phyloP scores from a whole-genome alignment of 1,140 invertebrate species.

The Scylla paramamosain region DNA sequence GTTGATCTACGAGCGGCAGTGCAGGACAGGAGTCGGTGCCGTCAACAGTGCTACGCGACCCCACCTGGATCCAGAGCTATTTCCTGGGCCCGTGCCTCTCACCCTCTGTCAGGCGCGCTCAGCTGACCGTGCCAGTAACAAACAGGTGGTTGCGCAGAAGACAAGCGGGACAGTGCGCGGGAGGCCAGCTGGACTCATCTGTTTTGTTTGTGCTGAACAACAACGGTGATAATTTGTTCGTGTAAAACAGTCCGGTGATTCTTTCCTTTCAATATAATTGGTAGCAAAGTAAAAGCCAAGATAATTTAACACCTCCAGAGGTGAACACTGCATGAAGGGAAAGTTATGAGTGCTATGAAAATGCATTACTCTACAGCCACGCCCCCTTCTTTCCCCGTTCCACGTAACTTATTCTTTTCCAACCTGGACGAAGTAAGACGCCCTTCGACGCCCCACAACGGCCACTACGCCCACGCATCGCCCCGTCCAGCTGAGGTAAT shows the following conservation, averaged over 20 bases:
- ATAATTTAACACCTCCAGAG: conserved; percentile 12
- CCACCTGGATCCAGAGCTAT: conserved; percentile 21
- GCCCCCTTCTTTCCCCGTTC: conserved; percentile 68
- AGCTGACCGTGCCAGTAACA: conserved; percentile 60
- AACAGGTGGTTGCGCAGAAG: conserved; percentile 72
- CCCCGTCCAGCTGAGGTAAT: conserved; percentile 69
- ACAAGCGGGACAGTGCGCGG: conserved; percentile 50
- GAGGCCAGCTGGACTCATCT: conserved; percentile 3
- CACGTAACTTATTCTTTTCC: conserved; percentile 71
- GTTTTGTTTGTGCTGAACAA: conserved; percentile 15
- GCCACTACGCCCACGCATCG: conserved; percentile 60
- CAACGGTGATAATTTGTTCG: neutral
- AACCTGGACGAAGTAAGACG: conserved; percentile 72
- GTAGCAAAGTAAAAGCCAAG: neutral
- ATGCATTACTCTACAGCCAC: conserved; percentile 71
- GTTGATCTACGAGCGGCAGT: conserved; percentile 1
- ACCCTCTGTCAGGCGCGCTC: conserved; percentile 11
- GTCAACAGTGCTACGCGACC: neutral
- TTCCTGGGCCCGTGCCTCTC: conserved; percentile 53
- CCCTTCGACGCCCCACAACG: conserved; percentile 63
- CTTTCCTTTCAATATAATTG: neutral
- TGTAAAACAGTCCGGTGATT: conserved; percentile 25
- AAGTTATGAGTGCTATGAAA: conserved; percentile 72
- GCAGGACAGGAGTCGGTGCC: conserved; percentile 1
- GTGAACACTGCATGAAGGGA: neutral